A percentile compares a stretch with the other conserved stretches of the same genome.
phyloP scores from a whole-genome alignment of 2,888 invertebrate genomes.

The Leptopilina drosophilae region DNA sequence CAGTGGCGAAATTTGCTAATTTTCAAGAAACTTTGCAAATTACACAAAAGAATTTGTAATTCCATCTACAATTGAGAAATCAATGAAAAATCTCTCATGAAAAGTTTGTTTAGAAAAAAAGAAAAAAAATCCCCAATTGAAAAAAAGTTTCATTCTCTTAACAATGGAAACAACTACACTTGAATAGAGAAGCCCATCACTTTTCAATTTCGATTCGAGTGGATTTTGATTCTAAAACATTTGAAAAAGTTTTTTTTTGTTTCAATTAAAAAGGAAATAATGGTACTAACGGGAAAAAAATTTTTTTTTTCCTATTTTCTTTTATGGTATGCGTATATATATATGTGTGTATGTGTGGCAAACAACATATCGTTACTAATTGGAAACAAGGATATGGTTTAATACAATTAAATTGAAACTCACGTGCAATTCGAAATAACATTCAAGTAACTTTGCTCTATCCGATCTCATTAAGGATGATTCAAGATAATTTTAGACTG shows the following conservation, averaged over 20 bases:
- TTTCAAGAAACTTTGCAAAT: too few relatives aligned
- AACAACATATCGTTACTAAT: neutral
- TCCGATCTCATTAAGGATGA: slow-evolving; percentile 60
- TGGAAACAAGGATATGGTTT: neutral
- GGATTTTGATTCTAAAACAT: neutral
- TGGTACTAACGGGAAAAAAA: neutral
- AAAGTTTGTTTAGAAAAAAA: too few relatives aligned
- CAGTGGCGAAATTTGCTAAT: too few relatives aligned
- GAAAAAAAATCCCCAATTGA: too few relatives aligned
- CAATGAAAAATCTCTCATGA: too few relatives aligned
- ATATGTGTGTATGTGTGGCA: neutral
- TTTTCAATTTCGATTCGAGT: too few relatives aligned
- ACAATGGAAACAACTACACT: too few relatives aligned
- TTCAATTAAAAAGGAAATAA: neutral
- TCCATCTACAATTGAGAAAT: too few relatives aligned
- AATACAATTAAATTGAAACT: neutral
- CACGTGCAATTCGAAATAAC: neutral
- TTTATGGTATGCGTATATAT: too few relatives aligned
- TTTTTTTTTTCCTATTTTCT: neutral
- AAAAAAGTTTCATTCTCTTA: too few relatives aligned
- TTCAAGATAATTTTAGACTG: slow-evolving; percentile 61
- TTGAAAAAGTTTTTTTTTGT: neutral
- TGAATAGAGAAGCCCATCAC: too few relatives aligned
- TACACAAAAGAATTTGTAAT: too few relatives aligned
- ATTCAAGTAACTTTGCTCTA: slow-evolving; percentile 37